phyloP scores from a whole-genome alignment of 2,113 vertebrate species.

The Carlito syrichta region DNA sequence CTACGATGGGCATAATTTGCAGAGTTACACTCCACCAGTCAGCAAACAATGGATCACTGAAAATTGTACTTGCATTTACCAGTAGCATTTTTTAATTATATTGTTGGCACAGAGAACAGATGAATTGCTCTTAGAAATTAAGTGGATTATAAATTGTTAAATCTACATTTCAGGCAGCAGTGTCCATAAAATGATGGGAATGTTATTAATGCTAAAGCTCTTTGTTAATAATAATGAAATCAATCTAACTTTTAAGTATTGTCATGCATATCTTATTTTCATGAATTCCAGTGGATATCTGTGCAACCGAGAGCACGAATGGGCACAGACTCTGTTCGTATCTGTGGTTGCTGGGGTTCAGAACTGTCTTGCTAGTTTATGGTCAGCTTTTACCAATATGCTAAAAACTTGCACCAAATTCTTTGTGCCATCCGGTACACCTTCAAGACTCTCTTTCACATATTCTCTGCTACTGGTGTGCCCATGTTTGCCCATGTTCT shows the following conservation, averaged over 20 bases:
- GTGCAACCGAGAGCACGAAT: not conserved
- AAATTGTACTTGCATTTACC: not conserved
- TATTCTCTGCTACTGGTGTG: rapidly evolving
- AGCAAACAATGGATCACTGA: not conserved
- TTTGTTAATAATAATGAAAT: not conserved
- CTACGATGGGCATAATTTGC: not conserved
- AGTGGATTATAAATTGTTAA: slow-evolving; percentile 15
- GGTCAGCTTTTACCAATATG: not conserved
- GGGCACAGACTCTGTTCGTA: rapidly evolving
- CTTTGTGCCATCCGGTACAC: rapidly evolving
- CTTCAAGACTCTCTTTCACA: not conserved
- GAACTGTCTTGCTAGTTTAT: not conserved
- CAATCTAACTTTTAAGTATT: not conserved
- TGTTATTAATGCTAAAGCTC: not conserved
- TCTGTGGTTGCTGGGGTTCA: not conserved
- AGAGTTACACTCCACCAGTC: not conserved
- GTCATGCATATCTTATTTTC: not conserved
- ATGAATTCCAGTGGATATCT: not conserved
- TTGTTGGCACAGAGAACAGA: not conserved
- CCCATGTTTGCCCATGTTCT: rapidly evolving
- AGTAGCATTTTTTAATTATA: slow-evolving; percentile 7
- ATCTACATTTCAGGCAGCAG: not conserved
- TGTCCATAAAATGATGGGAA: not conserved
- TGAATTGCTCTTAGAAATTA: not conserved
- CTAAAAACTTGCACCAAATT: not conserved